Base-by-base conservation (phyloP, 2,797 vertebrate genomes). In the Mus spretus region DNA sequence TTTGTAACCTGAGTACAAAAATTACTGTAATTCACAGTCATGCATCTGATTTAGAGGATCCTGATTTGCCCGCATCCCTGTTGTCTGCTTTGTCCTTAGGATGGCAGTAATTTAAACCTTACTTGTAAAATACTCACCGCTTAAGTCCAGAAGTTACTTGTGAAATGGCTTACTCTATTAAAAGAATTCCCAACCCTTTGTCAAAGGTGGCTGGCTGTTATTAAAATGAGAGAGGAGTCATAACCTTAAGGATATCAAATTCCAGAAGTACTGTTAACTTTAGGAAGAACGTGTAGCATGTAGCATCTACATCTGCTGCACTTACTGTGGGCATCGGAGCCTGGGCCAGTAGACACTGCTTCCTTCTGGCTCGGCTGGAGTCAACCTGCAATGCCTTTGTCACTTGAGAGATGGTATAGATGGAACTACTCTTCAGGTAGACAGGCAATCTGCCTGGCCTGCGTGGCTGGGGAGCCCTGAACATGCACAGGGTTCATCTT, bases 151-250 rank as follows among this genome's bases (percentile, higher is more conserved):
- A 89, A 86, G 90, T 89, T 78, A 92, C 67, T 63, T 94, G 82
- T 89, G 83, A 95, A 91, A 93, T 37, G 50, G 74, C 75, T 92
- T 37, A 55, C 47, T 63, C 24, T 79, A 67, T 59, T 50, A 53
- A 19, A 26, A 26, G 34, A 72, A 57, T 84, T 24, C 70, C 20
- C 37, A 8, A 15, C 77, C 74, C 55, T 94, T 80, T 92, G 79
- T 95, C 85, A 93, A 53, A 90, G 77, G n/a, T 70, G 53, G 37
- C 93, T 91, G 84, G 40, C 65, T 85, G 50, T 79, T 87, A 81
- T 85, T 55, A 78, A 72, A 81, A 89, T 7, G 53, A 88, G 65
- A 91, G 31, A 79, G 55, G 37, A 55, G 3, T 67, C 37, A 55
- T 82, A 61, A 50, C 44, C 81, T 44, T 85, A 61, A 77, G 85